Evolutionary conservation across 2,888 invertebrate species (phyloP).

Genomic region (Thelaira solivaga): DNA sequence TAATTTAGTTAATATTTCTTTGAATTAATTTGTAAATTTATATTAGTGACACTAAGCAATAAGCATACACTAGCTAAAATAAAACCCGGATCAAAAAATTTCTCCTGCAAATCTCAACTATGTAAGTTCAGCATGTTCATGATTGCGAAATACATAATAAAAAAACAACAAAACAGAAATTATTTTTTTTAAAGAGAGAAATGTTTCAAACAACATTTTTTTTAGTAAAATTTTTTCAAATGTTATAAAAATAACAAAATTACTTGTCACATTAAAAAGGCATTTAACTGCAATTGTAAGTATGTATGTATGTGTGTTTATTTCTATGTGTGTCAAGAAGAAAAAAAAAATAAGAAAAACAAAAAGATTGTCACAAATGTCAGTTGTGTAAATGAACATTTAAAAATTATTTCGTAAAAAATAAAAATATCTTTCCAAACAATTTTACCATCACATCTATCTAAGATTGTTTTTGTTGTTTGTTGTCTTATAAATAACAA

Average conservation of each 20-base stretch:
- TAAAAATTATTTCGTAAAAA: slow-evolving; percentile 31
- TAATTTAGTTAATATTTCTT: not conserved
- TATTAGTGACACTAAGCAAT: not conserved
- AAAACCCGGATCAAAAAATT: no score
- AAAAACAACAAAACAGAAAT: no score
- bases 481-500: not conserved
- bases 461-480: no score
- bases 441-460: slow-evolving; percentile 6
- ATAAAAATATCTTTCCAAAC: not conserved
- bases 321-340: no score
- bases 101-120: no score
- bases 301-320: not conserved
- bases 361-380: slow-evolving; percentile 39
- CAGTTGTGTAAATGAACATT: slow-evolving; percentile 43
- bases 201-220: not conserved
- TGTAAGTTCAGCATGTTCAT: no score
- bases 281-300: slow-evolving; percentile 32
- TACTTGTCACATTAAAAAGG: slow-evolving; percentile 53
- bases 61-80: no score
- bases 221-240: not conserved
- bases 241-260: slow-evolving; percentile 31
- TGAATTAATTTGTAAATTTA: not conserved
- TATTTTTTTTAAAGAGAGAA: no score
- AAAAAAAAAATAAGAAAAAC: no score
- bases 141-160: no score